Evolutionary conservation across 1,140 invertebrate species (phyloP).

Genomic region (Dendroctonus ponderosae): DNA sequence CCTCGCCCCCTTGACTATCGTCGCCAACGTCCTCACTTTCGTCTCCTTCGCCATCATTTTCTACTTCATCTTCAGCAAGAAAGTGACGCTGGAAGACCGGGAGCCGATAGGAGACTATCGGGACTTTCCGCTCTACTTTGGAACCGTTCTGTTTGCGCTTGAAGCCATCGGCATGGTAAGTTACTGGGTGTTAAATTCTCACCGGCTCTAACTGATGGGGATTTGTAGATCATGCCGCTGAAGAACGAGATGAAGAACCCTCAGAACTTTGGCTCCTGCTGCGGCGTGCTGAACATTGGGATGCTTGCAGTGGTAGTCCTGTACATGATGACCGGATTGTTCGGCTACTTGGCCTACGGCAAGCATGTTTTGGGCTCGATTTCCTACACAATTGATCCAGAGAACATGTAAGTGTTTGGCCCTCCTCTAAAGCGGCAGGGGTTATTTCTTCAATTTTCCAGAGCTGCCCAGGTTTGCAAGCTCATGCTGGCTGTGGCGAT

Average conservation of each 20-base stretch:
- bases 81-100: constrained; percentile 54
- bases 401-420: constrained; percentile 57
- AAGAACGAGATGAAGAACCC: constrained; percentile 85
- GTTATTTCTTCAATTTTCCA: constrained; percentile 50
- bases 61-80: constrained; percentile 63
- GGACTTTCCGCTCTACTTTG: constrained; percentile 69
- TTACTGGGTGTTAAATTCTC: constrained; percentile 10
- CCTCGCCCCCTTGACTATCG: constrained; percentile 69
- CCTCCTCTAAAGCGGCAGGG: not conserved
- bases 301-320: constrained; percentile 71
- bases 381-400: constrained; percentile 64
- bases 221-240: constrained; percentile 72
- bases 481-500: constrained; percentile 76
- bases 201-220: no score
- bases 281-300: constrained; percentile 74
- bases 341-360: constrained; percentile 78
- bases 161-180: constrained; percentile 70
- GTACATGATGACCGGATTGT: constrained; percentile 74
- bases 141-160: constrained; percentile 83
- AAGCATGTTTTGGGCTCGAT: constrained; percentile 62
- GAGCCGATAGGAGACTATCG: constrained; percentile 53
- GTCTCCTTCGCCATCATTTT: constrained; percentile 67
- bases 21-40: constrained; percentile 69
- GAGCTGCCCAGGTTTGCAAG: constrained; percentile 71
- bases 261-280: constrained; percentile 64